Evolutionary conservation across 2,888 invertebrate genomes (phyloP), one percentile per base, ranked within the genome.

Genomic region (Drosophila mercatorum): DNA sequence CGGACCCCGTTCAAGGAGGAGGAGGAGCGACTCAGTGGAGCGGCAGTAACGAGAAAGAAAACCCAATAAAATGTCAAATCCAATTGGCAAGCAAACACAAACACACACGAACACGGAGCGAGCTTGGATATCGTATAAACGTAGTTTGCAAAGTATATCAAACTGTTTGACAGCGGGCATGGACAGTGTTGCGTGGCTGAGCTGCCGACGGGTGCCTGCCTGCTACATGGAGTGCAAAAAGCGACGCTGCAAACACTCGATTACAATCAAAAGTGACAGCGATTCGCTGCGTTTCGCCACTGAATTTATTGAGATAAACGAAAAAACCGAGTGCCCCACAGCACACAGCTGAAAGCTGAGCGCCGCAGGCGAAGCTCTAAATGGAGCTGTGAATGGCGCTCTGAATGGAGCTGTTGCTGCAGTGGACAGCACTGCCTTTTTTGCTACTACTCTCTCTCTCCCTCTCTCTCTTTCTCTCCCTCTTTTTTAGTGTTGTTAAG

Each of bases 31-130:
- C 36, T 59, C 86, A 86, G 65, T 81, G 67, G 64, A 83, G 86
- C 88, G 84, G 83, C 88, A 84, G 86, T 88, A 84, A 84, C 86
- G 75, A 83, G 83, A 73, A 88, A 78, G 83, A 78, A 89, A 89
- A 87, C 89, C 89, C 89, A 86, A 86, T 86, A 86, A 86, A 86
- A 86, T 89, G 89, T 89, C 86, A 86, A 89, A 87, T 87, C 82
- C 87, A 89, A 86, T 86, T 89, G 86, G 82, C 87, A 86, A 89
- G 87, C 84, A 78, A 66, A 82, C 71, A 76, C 76, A 72, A 28
- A 26, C 31, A 53, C 31, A 62, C 43, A 46, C 41, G 12, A 43
- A 31, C 52, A 44, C 22, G 22, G 22, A 3, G 28, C 4, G 22
- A 49, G 36, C 57, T 51, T 38, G 26, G 31, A 52, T 51, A 63